phyloP scores from a whole-genome alignment of 2,113 vertebrate genomes.

The Heterocephalus glaber region DNA sequence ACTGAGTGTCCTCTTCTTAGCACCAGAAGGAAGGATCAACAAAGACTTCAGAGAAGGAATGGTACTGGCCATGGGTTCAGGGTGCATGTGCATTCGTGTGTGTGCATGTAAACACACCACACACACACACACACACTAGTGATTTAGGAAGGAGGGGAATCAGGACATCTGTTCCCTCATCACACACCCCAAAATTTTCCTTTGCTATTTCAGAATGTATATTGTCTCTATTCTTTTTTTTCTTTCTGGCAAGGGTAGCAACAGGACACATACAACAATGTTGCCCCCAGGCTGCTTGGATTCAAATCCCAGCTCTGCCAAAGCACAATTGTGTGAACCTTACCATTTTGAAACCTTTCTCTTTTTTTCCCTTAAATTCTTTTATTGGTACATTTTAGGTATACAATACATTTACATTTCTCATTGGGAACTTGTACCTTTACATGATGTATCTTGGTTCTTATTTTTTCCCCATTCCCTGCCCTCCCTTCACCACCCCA shows the following conservation, averaged over 20 bases:
- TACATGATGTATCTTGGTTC: too few species aligned
- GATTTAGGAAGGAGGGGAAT: not conserved
- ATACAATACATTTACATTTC: too few species aligned
- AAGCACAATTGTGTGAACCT: not conserved
- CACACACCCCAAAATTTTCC: not conserved
- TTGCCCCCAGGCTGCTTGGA: not conserved
- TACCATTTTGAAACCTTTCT: not conserved
- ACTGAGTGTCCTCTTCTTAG: not conserved
- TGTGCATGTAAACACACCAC: not conserved
- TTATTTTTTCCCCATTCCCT: too few species aligned
- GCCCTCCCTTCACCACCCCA: too few species aligned
- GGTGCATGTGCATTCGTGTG: not conserved
- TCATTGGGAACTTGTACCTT: too few species aligned
- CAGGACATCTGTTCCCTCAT: not conserved
- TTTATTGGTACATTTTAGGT: too few species aligned
- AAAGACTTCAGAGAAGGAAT: not conserved
- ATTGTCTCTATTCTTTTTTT: not conserved
- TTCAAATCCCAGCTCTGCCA: not conserved
- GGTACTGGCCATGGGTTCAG: not conserved
- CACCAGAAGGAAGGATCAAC: not conserved
- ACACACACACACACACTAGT: not conserved
- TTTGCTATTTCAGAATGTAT: not conserved
- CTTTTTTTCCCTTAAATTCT: too few species aligned
- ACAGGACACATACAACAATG: not conserved
- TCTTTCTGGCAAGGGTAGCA: not conserved